Evolutionary conservation across 1,140 invertebrate species (phyloP).

Genomic region (Drosophila pallidifrons): DNA sequence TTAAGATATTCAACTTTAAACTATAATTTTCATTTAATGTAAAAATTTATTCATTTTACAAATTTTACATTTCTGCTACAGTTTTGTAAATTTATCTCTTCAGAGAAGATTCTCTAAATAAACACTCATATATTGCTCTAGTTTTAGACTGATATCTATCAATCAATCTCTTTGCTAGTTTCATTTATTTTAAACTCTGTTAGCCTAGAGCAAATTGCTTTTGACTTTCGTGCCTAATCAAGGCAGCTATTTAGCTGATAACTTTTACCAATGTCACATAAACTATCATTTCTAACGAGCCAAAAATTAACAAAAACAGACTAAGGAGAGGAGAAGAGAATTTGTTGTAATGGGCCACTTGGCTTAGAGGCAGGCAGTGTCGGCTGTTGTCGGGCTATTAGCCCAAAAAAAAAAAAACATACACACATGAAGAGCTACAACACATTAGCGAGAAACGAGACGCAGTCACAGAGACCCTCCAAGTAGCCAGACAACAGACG

Average conservation of each 20-base stretch:
- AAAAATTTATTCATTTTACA: no score
- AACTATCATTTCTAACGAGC: slow-evolving; percentile 69
- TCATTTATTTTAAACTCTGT: slow-evolving; percentile 3
- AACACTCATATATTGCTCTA: not conserved
- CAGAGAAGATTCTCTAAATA: no score
- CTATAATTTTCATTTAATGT: no score
- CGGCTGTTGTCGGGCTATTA: slow-evolving; percentile 55
- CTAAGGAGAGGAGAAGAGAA: slow-evolving; percentile 9
- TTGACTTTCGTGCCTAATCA: slow-evolving; percentile 26
- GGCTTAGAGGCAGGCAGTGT: slow-evolving; percentile 35
- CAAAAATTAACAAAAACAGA: slow-evolving; percentile 46
- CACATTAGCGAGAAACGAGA: slow-evolving; percentile 63
- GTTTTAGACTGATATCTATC: no score
- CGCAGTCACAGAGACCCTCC: slow-evolving; percentile 54
- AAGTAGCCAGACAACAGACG: slow-evolving; percentile 73
- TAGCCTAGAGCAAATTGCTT: slow-evolving; percentile 1
- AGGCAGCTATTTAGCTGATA: slow-evolving; percentile 35
- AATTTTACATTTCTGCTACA: no score
- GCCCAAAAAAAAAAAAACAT: slow-evolving; percentile 62
- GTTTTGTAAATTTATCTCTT: no score
- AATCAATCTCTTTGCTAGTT: not conserved
- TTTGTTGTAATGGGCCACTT: slow-evolving; percentile 49
- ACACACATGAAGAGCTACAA: slow-evolving; percentile 60
- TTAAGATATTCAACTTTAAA: no score
- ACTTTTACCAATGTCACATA: slow-evolving; percentile 45